Evolutionary conservation across 2,113 vertebrate species (phyloP), one percentile per base, ranked within the genome.

Genomic region (Grammomys surdaster): DNA sequence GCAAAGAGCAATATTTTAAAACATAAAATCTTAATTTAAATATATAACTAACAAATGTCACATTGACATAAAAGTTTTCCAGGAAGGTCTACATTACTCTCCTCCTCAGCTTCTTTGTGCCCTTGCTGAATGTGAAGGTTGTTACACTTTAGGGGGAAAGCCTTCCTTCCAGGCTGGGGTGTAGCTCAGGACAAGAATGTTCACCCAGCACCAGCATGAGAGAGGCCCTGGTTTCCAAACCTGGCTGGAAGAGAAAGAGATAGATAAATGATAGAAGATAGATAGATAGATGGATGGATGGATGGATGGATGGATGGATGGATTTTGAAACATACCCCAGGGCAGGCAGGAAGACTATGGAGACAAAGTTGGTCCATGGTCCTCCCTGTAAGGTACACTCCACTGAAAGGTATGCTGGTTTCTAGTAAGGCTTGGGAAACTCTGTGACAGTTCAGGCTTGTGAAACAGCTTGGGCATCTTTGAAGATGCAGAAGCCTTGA

Each of bases 1-100:
- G 78, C 73, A 94, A 85, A 95, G 85, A 95, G 24, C 93, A 94
- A 85, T 31, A 40, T 91, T 85, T 91, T 54, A 93, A 94, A 91
- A 48, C 80, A 91, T 90, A 92, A 87, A 72, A 75, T 67, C 67
- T 76, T 89, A 36, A 11, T 81, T 81, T 90, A 91, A 97, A 84
- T 54, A 28, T 76, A 26, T 90, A 89, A 80, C 22, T 69, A 43
- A 72, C 85, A 94, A 70, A 89, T 63, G 80, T 92, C 46, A 54
- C 26, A 24, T 51, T 40, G 51, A 20, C 67, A 73, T 81, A 69
- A 69, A 91, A 86, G 8, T 26, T 80, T 76, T 60, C 88, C 70
- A 67, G 58, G 69, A 40, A 88, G 73, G 43, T 89, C 86, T 36
- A 11, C 33, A 13, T 69, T 33, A 46, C 77, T 75, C 0, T 85